Evolutionary conservation across 1,140 invertebrate genomes (phyloP).

Genomic region (Oncopeltus fasciatus): DNA sequence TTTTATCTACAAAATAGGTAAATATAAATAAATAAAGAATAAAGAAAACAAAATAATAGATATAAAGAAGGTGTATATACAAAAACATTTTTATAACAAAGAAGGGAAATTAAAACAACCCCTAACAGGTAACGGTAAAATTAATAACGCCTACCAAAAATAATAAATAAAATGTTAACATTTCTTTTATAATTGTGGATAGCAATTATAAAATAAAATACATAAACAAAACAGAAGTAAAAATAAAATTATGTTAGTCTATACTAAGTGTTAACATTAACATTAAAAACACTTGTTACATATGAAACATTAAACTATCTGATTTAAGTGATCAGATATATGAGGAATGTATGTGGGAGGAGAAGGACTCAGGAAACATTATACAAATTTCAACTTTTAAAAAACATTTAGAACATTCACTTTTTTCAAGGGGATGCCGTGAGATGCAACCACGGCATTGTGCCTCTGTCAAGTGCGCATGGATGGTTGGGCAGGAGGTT

Average conservation of each 20-base stretch:
- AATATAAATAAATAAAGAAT: background rate
- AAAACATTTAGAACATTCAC: no score
- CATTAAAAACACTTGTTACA: background rate
- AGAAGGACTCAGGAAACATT: background rate
- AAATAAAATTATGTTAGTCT: background rate
- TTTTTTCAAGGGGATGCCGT: no score
- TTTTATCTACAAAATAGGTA: background rate
- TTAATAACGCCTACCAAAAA: background rate
- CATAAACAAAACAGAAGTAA: background rate
- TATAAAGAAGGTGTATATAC: background rate
- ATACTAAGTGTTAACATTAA: background rate
- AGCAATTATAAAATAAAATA: background rate
- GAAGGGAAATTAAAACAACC: background rate
- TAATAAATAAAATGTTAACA: background rate
- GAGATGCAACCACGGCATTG: background rate
- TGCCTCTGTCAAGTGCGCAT: background rate
- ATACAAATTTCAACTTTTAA: background rate
- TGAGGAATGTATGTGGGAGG: background rate
- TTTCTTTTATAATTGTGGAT: background rate
- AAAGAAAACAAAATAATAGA: background rate
- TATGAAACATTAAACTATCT: background rate
- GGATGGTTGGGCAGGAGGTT: conserved; percentile 26
- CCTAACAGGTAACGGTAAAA: background rate
- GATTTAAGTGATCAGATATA: background rate
- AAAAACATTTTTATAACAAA: background rate